Percentiles rank a stretch among this genome's conserved stretches.
These are phyloP conservation scores for Smutsia gigantea DNA, from an alignment of 2,797 vertebrate genomes.

Conservation along the genomic window DNA sequence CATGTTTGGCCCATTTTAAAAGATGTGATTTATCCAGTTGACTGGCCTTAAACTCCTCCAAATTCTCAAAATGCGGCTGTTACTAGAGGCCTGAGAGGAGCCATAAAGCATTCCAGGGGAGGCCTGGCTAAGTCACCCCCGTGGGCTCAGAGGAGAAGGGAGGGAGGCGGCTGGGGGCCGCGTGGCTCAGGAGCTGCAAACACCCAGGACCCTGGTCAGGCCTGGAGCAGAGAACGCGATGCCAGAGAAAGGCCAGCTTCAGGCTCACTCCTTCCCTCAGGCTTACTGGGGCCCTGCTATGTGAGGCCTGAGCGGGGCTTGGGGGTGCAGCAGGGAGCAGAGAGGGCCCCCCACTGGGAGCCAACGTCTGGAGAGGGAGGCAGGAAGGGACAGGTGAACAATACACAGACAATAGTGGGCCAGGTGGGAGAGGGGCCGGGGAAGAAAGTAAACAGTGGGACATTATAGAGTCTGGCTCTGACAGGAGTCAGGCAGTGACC, in stretches of 20 bases:
- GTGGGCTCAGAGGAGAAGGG: not conserved
- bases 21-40: conserved; percentile 85
- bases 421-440: fast-evolving
- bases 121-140: not conserved
- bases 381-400: not conserved
- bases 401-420: fast-evolving
- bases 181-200: not conserved
- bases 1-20: conserved; percentile 80
- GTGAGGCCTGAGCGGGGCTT: fast-evolving
- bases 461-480: fast-evolving
- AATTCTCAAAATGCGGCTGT: conserved; percentile 72
- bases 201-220: not conserved
- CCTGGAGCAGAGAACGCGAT: not conserved
- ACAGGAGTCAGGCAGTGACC: not conserved
- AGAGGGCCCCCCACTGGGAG: not conserved
- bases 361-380: fast-evolving
- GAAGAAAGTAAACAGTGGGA: fast-evolving
- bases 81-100: conserved; percentile 69
- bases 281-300: not conserved
- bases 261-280: not conserved
- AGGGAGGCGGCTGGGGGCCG: fast-evolving
- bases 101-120: conserved; percentile 62
- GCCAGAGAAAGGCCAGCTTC: not conserved
- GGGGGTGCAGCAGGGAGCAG: fast-evolving
- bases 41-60: conserved; percentile 77